Base-by-base conservation (phyloP, 2,888 invertebrate species). In the Chelonus formosanus region DNA sequence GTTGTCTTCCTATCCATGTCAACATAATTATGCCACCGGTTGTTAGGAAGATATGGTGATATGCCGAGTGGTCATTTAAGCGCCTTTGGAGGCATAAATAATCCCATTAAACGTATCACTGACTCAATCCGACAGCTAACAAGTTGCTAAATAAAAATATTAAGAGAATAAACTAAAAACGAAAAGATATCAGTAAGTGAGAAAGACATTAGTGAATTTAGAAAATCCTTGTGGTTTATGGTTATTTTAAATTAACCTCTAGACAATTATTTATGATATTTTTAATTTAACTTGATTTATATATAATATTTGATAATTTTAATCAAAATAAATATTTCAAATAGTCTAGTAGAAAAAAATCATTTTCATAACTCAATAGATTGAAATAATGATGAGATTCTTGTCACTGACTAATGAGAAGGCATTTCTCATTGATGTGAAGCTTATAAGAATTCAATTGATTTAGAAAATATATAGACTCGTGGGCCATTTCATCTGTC, bases 61-160 rank as follows among this genome's bases (percentile, higher is more conserved):
- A 62, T 54, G 63, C 32, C 72, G 69, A 59, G 65, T 56, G 60
- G 64, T 62, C 67, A 67, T 67, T 70, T 65, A 60, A 66, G 70
- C 67, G 74, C 76, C 76, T 80, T 76, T 75, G 70, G 73, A 71
- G 73, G 79, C 77, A 80, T 78, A 79, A 80, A 81, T 81, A 80
- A 81, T 80, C 80, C 80, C 76, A 80, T 81, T 81, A 80, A 79
- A 78, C 76, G 77, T 80, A 79, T 81, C 79, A 76, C 74, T 76
- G 75, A 69, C 70, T 80, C 80, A 79, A 78, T 80, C 80, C 74
- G 78, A 78, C 80, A 78, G 73, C 70, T 73, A 70, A 79, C 76
- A 75, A 76, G 76, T 76, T 70, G 66, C 57, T 60, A 54, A 64
- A 44, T 63, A 35, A 44, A 55, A 63, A 63, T 63, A 55, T 53